Evolutionary conservation across 1,140 invertebrate species (phyloP), one percentile per base, ranked within the genome.

Genomic region (Pollicipes pollicipes): DNA sequence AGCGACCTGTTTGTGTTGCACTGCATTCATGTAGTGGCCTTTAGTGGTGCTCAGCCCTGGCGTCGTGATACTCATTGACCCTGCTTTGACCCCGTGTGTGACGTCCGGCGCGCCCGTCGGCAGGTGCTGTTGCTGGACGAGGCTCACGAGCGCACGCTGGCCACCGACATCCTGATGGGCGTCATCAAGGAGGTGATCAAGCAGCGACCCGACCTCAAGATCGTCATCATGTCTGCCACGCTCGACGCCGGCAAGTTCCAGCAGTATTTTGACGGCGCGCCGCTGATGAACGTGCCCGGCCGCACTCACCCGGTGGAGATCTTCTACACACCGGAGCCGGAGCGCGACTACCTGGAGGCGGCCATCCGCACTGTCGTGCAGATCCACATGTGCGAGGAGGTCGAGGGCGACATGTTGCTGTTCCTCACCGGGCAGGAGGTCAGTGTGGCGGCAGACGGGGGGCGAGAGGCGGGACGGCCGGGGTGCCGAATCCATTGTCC

Each of bases 231-330:
- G 97, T 97, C 94, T 77, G 97, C 97, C 26, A 99, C 97, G 0
- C 83, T 99, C n/a, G 97, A 99, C 82, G 96, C 97, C 69, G 97
- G 96, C 8, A 99, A 99, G 80, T 99, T 99, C 82, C 95, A 97
- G 81, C 84, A 85, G 78, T 98, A 98, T 80, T 98, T 99, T 81
- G 95, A 99, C 77, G 92, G 96, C 80, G 96, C 96, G 26, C 97
- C 97, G 0, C 80, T 99, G 27, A 95, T 99, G 90, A 98, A 94
- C 78, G 95, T 99, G 31, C 97, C 97, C 17, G 95, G 95, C 66
- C 82, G 95, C 78, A 97, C 95, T 74, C 90, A 95, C 84, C 93
- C 94, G 29, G 95, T 98, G 3, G 95, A 98, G 82, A 99, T 99
- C 73, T 99, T 98, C 80, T 99, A 99, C 79, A 99, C 97, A 0